Conservation (phyloP, 2,888 invertebrate genomes). For the Argyra leucocephala region DNA sequence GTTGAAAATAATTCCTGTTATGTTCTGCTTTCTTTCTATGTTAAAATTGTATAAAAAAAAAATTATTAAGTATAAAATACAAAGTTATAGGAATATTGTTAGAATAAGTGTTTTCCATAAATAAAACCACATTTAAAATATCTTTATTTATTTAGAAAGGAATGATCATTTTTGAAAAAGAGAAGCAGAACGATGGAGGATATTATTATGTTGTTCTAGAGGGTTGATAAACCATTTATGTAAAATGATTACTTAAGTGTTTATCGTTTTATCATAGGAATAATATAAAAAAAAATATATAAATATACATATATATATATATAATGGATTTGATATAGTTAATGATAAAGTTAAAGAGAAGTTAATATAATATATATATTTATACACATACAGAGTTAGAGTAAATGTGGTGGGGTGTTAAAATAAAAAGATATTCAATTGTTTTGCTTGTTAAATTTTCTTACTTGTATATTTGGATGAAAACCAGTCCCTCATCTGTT, state of each 20-base stretch:
- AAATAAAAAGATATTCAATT: too few relatives aligned
- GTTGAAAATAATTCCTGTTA: background rate
- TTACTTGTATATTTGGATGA: too few relatives aligned
- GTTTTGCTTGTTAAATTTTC: too few relatives aligned
- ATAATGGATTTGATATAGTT: too few relatives aligned
- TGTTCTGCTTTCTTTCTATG: background rate
- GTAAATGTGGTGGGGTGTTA: too few relatives aligned
- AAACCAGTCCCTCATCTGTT: too few relatives aligned
- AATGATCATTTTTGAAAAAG: background rate
- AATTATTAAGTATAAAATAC: background rate
- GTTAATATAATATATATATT: too few relatives aligned
- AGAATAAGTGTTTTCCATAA: background rate
- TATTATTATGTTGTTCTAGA: background rate
- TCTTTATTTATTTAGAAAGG: background rate
- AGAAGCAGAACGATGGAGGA: background rate
- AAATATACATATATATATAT: background rate
- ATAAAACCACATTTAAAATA: background rate
- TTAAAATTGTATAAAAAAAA: background rate
- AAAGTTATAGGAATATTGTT: background rate
- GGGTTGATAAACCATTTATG: background rate
- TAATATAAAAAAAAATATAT: background rate
- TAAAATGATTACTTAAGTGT: slow-evolving; percentile 6
- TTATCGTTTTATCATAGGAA: background rate
- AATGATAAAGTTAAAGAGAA: too few relatives aligned
- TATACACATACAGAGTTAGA: too few relatives aligned